phyloP scores from a whole-genome alignment of 2,113 vertebrate species.

The Phycodurus eques region DNA sequence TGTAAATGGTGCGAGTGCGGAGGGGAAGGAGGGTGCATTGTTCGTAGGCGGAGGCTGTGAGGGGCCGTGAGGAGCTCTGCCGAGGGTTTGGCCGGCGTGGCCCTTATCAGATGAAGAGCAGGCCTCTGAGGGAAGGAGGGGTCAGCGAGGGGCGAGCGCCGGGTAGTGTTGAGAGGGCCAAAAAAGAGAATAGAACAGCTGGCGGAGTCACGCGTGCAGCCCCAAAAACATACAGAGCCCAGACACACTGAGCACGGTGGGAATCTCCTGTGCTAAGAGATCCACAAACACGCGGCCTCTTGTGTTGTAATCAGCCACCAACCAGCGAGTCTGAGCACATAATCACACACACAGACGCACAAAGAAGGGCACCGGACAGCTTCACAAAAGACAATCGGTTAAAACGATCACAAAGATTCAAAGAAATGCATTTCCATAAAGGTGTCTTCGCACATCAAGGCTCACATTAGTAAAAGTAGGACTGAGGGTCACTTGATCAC shows the following conservation, averaged over 20 bases:
- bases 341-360: constrained; percentile 59
- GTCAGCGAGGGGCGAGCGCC: constrained; percentile 41
- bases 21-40: constrained; percentile 59
- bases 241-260: constrained; percentile 73
- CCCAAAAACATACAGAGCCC: constrained; percentile 70
- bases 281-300: constrained; percentile 67
- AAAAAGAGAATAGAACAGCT: constrained; percentile 73
- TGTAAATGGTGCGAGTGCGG: constrained; percentile 67
- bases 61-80: constrained; percentile 56
- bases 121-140: constrained; percentile 60
- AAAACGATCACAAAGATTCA: constrained; percentile 29
- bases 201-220: constrained; percentile 73
- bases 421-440: constrained; percentile 62
- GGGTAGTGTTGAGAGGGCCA: constrained; percentile 52
- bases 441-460: constrained; percentile 38
- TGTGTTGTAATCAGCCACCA: constrained; percentile 70
- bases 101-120: constrained; percentile 78
- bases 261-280: constrained; percentile 66
- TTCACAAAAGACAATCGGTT: constrained; percentile 29
- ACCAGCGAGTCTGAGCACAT: constrained; percentile 67
- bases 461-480: not conserved
- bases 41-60: constrained; percentile 48
- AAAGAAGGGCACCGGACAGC: constrained; percentile 30
- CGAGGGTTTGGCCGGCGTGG: constrained; percentile 52
- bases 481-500: not conserved